Percentiles rank a stretch among this genome's conserved stretches.
Evolutionary conservation across 1,140 invertebrate species (phyloP).

Genomic region (Steinernema khuongi): DNA sequence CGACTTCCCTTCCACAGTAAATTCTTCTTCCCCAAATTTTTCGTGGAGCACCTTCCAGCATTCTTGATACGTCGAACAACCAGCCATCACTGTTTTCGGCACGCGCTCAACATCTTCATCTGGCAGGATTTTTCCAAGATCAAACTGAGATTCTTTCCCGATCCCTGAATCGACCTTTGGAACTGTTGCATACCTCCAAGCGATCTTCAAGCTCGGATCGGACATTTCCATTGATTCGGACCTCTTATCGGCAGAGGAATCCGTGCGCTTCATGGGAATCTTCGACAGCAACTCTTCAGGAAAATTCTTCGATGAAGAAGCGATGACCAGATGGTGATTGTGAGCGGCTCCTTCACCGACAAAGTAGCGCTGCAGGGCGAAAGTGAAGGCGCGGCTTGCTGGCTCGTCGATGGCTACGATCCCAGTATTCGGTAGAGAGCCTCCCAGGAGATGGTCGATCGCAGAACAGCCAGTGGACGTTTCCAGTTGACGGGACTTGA

Average conservation of each 20-base stretch:
- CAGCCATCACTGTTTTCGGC: background rate
- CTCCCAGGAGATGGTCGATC: conserved; percentile 30
- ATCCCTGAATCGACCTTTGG: conserved; percentile 23
- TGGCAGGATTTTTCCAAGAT: conserved; percentile 19
- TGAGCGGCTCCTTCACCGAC: conserved; percentile 21
- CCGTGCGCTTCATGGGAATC: background rate
- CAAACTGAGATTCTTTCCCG: conserved; percentile 9
- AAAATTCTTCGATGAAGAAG: conserved; percentile 14
- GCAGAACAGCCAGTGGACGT: conserved; percentile 27
- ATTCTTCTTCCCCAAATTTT: background rate
- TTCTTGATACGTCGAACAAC: background rate
- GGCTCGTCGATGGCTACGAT: conserved; percentile 22
- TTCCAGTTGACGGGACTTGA: conserved; percentile 29
- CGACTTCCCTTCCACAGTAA: background rate
- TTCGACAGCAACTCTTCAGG: conserved; percentile 9
- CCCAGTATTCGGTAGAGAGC: conserved; percentile 12
- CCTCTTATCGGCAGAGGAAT: background rate
- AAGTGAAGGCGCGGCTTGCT: conserved; percentile 11
- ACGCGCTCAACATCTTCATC: background rate
- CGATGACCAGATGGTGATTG: conserved; percentile 1
- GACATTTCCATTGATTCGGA: background rate
- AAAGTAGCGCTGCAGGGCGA: conserved; percentile 22
- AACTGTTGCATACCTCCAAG: conserved; percentile 29
- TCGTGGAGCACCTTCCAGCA: background rate
- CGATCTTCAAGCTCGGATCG: conserved; percentile 25